Evolutionary conservation across 30 jellyfish, hydroid and myxozoan species (phyloP).

Genomic region (Aurelia coerulea): DNA sequence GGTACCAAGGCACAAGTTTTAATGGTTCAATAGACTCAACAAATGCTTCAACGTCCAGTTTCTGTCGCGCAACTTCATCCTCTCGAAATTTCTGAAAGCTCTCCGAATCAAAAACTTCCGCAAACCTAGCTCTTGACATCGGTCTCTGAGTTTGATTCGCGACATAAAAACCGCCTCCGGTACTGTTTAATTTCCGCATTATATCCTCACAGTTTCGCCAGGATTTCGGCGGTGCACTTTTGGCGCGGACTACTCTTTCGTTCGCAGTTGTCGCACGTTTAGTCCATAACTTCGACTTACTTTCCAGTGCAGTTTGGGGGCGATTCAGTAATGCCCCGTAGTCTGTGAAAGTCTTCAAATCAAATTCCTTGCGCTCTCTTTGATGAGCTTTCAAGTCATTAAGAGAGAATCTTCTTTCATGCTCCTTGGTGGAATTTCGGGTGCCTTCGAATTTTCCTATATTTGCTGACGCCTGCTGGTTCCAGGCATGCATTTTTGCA

Average conservation of each 20-base stretch:
- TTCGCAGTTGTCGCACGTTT: conserved; percentile 55
- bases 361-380: conserved; percentile 27
- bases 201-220: conserved; percentile 66
- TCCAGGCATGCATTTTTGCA: not conserved
- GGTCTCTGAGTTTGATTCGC: conserved; percentile 32
- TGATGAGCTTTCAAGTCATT: not conserved
- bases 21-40: conserved; percentile 43
- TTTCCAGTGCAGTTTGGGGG: conserved; percentile 71
- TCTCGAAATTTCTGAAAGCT: conserved; percentile 54
- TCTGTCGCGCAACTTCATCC: conserved; percentile 66
- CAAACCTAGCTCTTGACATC: conserved; percentile 53
- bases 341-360: conserved; percentile 37
- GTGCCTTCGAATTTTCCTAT: not conserved
- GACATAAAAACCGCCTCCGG: conserved; percentile 57
- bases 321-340: conserved; percentile 28
- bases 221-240: conserved; percentile 63
- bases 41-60: conserved; percentile 54
- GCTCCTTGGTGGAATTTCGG: not conserved
- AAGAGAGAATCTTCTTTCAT: not conserved
- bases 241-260: conserved; percentile 69
- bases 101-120: conserved; percentile 59
- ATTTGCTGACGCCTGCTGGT: not conserved
- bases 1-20: conserved; percentile 53
- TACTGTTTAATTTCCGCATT: conserved; percentile 41
- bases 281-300: conserved; percentile 42